These are phyloP conservation scores for Sericinus montela DNA, from an alignment of 2,888 invertebrate genomes.

Conservation along the genomic window DNA sequence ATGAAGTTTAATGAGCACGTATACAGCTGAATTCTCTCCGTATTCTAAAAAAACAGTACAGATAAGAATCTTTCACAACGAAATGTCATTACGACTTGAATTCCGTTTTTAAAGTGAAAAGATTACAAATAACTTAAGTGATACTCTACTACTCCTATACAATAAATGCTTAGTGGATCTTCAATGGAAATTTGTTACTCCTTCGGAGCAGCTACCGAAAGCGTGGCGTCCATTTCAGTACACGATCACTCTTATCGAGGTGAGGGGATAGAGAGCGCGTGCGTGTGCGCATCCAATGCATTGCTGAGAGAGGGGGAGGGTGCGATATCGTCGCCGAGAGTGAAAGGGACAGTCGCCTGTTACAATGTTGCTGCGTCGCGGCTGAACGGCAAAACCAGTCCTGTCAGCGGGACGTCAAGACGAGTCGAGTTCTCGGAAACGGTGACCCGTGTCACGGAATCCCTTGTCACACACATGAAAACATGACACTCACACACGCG, in stretches of 20 bases:
- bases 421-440: constrained; percentile 75
- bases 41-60: no score
- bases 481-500: constrained; percentile 28
- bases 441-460: constrained; percentile 79
- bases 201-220: constrained; percentile 64
- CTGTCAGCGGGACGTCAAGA: constrained; percentile 78
- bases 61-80: no score
- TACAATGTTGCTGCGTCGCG: constrained; percentile 65
- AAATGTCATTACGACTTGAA: no score
- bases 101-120: no score
- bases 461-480: constrained; percentile 62
- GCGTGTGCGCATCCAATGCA: constrained; percentile 72
- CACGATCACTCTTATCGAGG: constrained; percentile 66
- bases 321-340: constrained; percentile 29
- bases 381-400: constrained; percentile 74
- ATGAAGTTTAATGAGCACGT: background rate
- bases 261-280: constrained; percentile 65
- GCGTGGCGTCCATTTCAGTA: constrained; percentile 64
- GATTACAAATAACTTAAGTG: no score
- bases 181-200: constrained; percentile 63
- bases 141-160: no score
- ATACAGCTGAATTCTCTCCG: background rate
- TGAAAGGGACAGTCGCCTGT: constrained; percentile 46
- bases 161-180: constrained; percentile 29
- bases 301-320: constrained; percentile 41